Percentiles rank a stretch among this genome's conserved stretches.
Conservation (phyloP, 2,797 vertebrate species). For the Spheniscus humboldti region DNA sequence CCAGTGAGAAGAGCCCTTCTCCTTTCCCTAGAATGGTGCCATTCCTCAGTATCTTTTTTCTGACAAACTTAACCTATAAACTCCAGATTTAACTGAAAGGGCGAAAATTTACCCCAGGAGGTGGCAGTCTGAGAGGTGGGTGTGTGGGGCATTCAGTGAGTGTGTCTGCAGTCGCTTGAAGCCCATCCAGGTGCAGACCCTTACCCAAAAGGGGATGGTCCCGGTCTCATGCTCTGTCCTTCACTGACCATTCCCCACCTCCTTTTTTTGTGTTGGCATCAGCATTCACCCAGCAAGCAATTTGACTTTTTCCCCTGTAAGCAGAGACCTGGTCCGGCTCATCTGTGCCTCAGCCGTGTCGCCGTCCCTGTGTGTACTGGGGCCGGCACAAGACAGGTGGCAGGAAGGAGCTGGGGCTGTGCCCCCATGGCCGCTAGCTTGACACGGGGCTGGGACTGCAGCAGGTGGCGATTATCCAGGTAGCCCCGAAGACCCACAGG, state of each 20-base stretch:
- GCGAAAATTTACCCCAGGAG: not conserved
- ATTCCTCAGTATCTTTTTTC: not conserved
- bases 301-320: not conserved
- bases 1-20: not conserved
- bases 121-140: not conserved
- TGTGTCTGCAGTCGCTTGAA: not conserved
- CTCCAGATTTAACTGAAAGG: not conserved
- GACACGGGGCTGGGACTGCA: not conserved
- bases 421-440: not conserved
- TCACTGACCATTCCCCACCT: not conserved
- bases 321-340: not conserved
- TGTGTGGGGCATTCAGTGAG: not conserved
- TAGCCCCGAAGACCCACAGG: not conserved
- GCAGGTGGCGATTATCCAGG: accelerated
- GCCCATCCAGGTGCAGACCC: not conserved
- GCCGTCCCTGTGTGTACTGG: accelerated
- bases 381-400: accelerated
- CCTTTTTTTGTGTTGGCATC: not conserved
- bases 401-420: accelerated
- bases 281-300: not conserved
- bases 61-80: not conserved
- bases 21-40: not conserved
- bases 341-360: accelerated
- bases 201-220: not conserved
- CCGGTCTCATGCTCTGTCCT: not conserved